A percentile compares a stretch with the other conserved stretches of the same genome.
Evolutionary conservation across 1,140 invertebrate species (phyloP).

Genomic region (Drosophila pruinosa): DNA sequence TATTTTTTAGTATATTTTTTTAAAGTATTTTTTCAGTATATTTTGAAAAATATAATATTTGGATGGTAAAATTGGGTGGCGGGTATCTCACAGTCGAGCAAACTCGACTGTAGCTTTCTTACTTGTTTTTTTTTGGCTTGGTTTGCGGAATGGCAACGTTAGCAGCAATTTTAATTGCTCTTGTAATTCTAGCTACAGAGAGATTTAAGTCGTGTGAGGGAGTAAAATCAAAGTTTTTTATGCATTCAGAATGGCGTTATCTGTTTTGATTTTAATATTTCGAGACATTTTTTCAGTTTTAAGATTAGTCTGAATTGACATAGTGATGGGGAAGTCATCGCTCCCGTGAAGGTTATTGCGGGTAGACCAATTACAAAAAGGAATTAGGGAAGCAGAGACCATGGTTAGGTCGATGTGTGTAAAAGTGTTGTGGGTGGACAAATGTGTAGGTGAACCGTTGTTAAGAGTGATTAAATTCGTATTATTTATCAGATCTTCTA

Average conservation of each 20-base stretch:
- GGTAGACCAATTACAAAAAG: conserved; percentile 6
- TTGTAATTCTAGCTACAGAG: not conserved
- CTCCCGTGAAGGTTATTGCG: conserved; percentile 16
- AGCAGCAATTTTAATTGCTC: conserved; percentile 11
- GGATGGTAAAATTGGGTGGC: too few species aligned
- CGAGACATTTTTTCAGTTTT: too few species aligned
- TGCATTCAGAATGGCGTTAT: too few species aligned
- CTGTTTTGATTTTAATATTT: too few species aligned
- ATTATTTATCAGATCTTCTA: too few species aligned
- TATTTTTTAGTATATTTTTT: too few species aligned
- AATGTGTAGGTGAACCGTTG: conserved; percentile 25
- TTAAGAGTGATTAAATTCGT: conserved; percentile 2
- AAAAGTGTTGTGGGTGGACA: conserved; percentile 18
- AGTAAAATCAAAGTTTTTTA: too few species aligned
- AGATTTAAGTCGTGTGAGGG: not conserved
- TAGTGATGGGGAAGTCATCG: conserved; percentile 23
- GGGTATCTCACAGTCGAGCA: too few species aligned
- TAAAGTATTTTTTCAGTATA: too few species aligned
- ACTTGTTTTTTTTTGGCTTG: not conserved
- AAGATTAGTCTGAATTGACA: too few species aligned
- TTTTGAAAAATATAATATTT: too few species aligned
- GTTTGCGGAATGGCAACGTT: conserved; percentile 14
- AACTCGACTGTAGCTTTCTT: too few species aligned
- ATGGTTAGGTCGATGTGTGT: not conserved
- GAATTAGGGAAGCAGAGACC: not conserved